Conservation (phyloP, 2,888 invertebrate genomes). For the Bimastos eiseni region DNA sequence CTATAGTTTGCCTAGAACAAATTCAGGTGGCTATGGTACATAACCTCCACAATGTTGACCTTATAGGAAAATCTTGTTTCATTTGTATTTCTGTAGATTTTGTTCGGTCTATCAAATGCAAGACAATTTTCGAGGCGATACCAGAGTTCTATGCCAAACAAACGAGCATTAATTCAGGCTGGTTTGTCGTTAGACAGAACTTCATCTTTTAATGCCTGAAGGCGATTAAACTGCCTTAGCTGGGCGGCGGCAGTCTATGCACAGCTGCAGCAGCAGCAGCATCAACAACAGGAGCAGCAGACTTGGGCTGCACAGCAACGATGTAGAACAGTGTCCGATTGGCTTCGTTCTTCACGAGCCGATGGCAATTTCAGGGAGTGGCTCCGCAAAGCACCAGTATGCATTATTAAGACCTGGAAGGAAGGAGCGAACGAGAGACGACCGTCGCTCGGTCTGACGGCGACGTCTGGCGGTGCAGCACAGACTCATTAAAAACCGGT, state of each 20-base stretch:
- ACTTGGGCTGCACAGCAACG: background rate
- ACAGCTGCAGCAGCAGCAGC: too few relatives aligned
- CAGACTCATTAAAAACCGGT: background rate
- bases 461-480: too few relatives aligned
- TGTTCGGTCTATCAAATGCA: background rate
- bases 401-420: background rate
- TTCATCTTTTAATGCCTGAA: background rate
- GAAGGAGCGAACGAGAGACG: background rate
- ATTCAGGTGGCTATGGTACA: too few relatives aligned
- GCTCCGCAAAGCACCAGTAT: background rate
- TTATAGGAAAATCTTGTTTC: too few relatives aligned
- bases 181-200: too few relatives aligned
- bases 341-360: background rate
- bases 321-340: background rate
- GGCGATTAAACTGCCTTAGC: background rate
- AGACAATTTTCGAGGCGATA: background rate
- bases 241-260: background rate
- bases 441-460: background rate
- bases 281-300: too few relatives aligned
- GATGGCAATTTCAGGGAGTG: background rate
- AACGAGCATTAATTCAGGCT: background rate
- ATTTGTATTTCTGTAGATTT: background rate
- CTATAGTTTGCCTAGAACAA: too few relatives aligned
- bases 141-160: background rate
- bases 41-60: too few relatives aligned